phyloP scores from a whole-genome alignment of 2,797 vertebrate genomes.

The Hypotaenidia okinawae region DNA sequence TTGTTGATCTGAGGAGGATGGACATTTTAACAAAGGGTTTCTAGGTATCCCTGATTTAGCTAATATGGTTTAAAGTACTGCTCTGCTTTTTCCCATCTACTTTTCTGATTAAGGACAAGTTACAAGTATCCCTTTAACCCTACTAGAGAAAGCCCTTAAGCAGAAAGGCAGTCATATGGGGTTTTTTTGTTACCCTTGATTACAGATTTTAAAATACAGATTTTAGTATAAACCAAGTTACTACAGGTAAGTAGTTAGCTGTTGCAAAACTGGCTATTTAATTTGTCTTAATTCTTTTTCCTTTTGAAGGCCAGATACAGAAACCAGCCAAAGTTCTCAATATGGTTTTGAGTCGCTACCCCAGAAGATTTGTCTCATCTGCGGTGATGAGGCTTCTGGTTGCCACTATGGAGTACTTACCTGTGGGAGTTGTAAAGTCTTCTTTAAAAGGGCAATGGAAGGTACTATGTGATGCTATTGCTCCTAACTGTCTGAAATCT shows the following conservation, averaged over 20 bases:
- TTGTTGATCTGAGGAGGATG: neutral
- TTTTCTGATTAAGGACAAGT: neutral
- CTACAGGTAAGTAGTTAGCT: neutral
- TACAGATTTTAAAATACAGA: neutral
- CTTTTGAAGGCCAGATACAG: constrained; percentile 76
- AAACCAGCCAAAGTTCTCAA: constrained; percentile 77
- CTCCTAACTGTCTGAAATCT: neutral
- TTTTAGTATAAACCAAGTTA: neutral
- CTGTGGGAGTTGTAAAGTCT: constrained; percentile 98
- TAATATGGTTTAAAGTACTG: neutral
- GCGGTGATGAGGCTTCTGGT: constrained; percentile 95
- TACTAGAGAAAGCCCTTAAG: neutral
- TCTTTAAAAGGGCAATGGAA: constrained; percentile 99
- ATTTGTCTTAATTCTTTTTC: constrained; percentile 47
- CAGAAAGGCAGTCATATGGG: neutral
- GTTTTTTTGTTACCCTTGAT: neutral
- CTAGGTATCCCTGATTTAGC: neutral
- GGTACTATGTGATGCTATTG: constrained; percentile 80
- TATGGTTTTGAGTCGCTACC: constrained; percentile 81
- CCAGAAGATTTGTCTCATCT: constrained; percentile 94
- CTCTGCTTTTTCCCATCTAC: neutral
- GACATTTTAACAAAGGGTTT: neutral
- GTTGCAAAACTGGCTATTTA: neutral
- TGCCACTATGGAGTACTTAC: constrained; percentile 98
- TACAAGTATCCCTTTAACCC: neutral